A percentile compares a stretch with the other conserved stretches of the same genome.
Conservation (phyloP, 1,140 invertebrate species). For the Anoplolepis gracilipes region DNA sequence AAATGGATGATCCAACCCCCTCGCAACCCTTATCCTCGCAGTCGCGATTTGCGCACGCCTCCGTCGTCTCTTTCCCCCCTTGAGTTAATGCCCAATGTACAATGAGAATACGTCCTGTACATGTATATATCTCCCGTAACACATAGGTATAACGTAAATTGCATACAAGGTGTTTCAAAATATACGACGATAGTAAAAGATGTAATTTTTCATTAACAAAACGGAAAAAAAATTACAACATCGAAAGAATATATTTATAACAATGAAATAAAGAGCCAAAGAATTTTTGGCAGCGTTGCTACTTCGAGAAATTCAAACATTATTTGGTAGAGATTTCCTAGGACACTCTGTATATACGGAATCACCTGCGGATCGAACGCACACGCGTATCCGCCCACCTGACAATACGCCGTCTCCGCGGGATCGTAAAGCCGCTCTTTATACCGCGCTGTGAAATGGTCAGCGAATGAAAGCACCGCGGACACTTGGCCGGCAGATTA, state of each 20-base stretch:
- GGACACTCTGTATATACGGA: neutral
- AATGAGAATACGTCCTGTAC: neutral
- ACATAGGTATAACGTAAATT: neutral
- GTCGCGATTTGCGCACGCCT: slow-evolving; percentile 45
- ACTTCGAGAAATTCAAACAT: neutral
- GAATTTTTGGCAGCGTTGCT: neutral
- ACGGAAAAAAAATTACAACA: neutral
- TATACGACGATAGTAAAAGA: neutral
- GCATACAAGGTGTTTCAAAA: neutral
- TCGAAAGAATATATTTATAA: no score
- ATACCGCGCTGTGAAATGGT: slow-evolving; percentile 23
- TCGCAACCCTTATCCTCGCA: slow-evolving; percentile 56
- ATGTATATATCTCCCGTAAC: neutral
- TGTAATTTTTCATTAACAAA: neutral
- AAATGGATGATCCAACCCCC: slow-evolving; percentile 40
- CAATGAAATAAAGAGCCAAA: neutral
- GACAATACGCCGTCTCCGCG: slow-evolving; percentile 59
- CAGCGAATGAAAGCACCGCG: slow-evolving; percentile 46
- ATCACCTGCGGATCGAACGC: slow-evolving; percentile 39
- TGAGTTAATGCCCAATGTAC: slow-evolving; percentile 3
- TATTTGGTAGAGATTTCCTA: neutral
- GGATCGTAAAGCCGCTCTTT: slow-evolving; percentile 62
- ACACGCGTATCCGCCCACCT: slow-evolving; percentile 49
- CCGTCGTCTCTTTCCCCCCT: neutral
- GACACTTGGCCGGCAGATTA: slow-evolving; percentile 53